phyloP scores from a whole-genome alignment of 2,113 vertebrate genomes.

The Aegithalos caudatus region DNA sequence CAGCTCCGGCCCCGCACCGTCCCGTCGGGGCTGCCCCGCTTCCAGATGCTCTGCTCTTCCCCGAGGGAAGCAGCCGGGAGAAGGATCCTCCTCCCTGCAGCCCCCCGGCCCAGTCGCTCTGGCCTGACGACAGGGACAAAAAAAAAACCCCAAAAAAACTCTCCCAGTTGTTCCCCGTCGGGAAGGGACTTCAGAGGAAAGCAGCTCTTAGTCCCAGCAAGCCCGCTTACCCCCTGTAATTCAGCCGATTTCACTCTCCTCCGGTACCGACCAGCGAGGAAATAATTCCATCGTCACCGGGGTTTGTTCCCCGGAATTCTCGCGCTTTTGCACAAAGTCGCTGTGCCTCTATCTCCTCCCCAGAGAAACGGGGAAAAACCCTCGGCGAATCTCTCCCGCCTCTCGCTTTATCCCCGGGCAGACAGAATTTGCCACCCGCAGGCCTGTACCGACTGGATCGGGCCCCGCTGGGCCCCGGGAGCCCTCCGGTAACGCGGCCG shows the following conservation, averaged over 20 bases:
- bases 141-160: background rate
- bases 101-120: background rate
- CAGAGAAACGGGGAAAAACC: background rate
- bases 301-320: background rate
- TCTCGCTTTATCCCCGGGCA: background rate
- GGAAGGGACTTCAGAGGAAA: background rate
- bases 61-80: background rate
- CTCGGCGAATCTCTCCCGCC: accelerated
- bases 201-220: background rate
- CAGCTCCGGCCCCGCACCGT: background rate
- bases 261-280: background rate
- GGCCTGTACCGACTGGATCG: background rate
- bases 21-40: background rate
- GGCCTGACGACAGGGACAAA: background rate
- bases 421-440: background rate
- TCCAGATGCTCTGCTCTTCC: background rate
- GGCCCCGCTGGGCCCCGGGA: background rate
- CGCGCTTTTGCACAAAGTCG: background rate
- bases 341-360: background rate
- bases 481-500: background rate
- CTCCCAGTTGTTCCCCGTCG: background rate
- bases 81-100: background rate
- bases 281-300: background rate
- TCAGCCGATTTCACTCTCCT: background rate
- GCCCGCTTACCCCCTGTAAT: background rate